phyloP scores from a whole-genome alignment of 2,113 vertebrate species.

The Esox niger region DNA sequence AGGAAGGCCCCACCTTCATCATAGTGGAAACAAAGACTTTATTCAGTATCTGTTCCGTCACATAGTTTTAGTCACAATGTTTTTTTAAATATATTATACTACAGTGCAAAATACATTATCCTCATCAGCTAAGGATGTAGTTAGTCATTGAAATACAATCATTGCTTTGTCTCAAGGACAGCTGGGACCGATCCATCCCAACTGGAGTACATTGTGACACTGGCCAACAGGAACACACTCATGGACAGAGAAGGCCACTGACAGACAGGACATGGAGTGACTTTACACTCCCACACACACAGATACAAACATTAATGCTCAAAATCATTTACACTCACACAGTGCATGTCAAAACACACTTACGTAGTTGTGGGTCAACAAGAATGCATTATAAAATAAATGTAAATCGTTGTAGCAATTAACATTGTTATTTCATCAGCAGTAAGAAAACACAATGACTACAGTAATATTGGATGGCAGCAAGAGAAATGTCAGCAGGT shows the following conservation, averaged over 20 bases:
- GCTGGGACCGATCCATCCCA: conserved; percentile 37
- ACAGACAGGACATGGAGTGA: conserved; percentile 52
- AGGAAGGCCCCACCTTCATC: too few relatives aligned
- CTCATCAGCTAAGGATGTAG: conserved; percentile 36
- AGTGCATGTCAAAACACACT: conserved; percentile 45
- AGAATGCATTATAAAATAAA: conserved; percentile 55
- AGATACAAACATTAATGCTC: background rate
- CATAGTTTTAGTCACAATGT: conserved; percentile 43
- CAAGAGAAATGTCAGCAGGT: conserved; percentile 39
- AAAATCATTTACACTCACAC: conserved; percentile 19
- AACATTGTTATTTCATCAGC: conserved; percentile 25
- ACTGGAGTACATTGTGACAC: conserved; percentile 43
- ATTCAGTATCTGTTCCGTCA: conserved; percentile 63
- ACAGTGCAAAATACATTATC: conserved; percentile 60
- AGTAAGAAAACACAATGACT: conserved; percentile 49
- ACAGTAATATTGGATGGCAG: conserved; percentile 49
- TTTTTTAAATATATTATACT: conserved; percentile 34
- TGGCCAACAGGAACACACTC: conserved; percentile 13
- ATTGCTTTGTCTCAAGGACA: conserved; percentile 27
- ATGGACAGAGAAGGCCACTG: conserved; percentile 64
- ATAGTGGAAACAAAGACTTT: conserved; percentile 63
- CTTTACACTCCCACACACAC: conserved; percentile 26
- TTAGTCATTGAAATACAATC: conserved; percentile 63
- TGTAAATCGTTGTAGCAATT: conserved; percentile 29
- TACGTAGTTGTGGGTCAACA: conserved; percentile 31